Evolutionary conservation across 35 echinoderm and acorn worm genomes (phyloP).

Genomic region (Ophiothrix spiculata): DNA sequence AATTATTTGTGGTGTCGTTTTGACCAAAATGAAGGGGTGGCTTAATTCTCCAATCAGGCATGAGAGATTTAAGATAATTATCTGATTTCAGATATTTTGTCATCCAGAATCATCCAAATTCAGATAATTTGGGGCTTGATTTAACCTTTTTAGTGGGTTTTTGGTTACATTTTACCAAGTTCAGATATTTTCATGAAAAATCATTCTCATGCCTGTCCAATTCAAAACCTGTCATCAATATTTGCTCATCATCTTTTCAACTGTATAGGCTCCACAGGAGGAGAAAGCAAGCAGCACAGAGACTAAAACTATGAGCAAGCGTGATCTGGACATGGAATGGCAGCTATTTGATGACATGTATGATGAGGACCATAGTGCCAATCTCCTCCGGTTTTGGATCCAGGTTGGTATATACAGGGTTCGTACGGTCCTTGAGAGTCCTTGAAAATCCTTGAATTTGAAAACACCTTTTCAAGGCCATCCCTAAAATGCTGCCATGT

Average conservation of each 20-base stretch:
- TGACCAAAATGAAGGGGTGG: too few relatives aligned
- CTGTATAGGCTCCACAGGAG: neutral
- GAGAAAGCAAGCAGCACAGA: neutral
- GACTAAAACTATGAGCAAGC: neutral
- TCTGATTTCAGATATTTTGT: too few relatives aligned
- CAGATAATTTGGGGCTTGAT: too few relatives aligned
- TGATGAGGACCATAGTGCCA: neutral
- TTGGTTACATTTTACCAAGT: neutral
- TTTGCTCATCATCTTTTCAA: neutral
- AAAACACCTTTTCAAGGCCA: too few relatives aligned
- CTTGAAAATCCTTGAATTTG: too few relatives aligned
- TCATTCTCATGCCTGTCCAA: neutral
- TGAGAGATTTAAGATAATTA: too few relatives aligned
- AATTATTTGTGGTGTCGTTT: too few relatives aligned
- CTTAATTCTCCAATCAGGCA: too few relatives aligned
- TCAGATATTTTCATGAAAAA: neutral
- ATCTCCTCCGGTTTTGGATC: neutral
- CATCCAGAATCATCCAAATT: too few relatives aligned
- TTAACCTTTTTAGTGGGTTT: neutral
- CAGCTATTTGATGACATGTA: neutral
- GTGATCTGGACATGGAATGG: neutral
- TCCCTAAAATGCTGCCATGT: neutral
- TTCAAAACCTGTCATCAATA: neutral
- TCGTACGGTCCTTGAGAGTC: too few relatives aligned
- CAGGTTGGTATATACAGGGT: neutral